Conservation (phyloP, 2,113 vertebrate species). For the Oreochromis spilurus region DNA sequence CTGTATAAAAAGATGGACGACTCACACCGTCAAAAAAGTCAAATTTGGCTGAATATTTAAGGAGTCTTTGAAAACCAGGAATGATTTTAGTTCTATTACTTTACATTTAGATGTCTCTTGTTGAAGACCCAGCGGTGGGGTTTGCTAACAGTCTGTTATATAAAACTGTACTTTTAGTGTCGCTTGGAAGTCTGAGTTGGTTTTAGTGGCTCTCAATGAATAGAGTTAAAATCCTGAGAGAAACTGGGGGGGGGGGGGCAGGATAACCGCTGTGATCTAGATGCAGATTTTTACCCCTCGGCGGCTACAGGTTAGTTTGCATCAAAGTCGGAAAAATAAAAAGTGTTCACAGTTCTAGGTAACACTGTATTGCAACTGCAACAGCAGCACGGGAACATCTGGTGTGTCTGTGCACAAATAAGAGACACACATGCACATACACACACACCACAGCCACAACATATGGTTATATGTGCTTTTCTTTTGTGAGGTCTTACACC, state of each 20-base stretch:
- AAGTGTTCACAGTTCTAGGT: constrained; percentile 45
- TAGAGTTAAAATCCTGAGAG: neutral
- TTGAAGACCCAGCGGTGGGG: neutral
- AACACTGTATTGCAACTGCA: constrained; percentile 24
- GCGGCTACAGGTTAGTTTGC: neutral
- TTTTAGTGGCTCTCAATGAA: neutral
- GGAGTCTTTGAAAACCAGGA: neutral
- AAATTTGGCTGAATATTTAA: neutral
- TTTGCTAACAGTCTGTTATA: neutral
- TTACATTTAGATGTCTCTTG: neutral
- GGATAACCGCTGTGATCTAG: neutral
- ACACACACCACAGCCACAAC: neutral
- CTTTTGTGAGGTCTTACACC: neutral
- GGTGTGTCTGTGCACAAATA: neutral
- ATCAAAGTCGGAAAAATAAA: neutral
- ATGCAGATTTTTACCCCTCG: neutral
- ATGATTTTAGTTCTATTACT: neutral
- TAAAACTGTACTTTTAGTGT: neutral
- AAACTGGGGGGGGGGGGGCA: neutral
- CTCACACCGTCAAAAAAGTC: neutral
- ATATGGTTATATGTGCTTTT: neutral
- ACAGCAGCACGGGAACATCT: neutral
- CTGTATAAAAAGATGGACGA: neutral
- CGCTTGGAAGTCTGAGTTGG: neutral
- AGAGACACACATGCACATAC: neutral